These are phyloP conservation scores for Cyanocitta stelleri DNA, from an alignment of 2,113 vertebrate species.

Conservation along the genomic window DNA sequence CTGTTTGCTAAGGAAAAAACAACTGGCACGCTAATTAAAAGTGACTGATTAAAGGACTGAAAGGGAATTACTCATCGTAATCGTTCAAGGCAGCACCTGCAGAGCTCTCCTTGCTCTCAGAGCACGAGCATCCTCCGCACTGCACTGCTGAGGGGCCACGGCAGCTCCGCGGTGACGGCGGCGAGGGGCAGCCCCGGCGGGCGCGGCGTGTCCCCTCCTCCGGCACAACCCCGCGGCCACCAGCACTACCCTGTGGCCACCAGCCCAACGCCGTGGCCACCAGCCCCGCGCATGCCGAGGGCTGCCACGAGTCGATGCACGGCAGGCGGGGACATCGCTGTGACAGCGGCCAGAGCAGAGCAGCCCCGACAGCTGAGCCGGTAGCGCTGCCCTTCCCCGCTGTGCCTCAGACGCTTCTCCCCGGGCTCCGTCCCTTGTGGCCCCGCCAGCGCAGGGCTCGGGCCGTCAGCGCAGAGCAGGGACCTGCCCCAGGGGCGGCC, in stretches of 20 bases:
- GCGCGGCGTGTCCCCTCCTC: neutral
- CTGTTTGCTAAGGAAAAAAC: slow-evolving; percentile 31
- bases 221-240: neutral
- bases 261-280: neutral
- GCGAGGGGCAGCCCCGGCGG: neutral
- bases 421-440: neutral
- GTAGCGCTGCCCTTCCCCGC: rapidly evolving
- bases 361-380: neutral
- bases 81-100: slow-evolving; percentile 28
- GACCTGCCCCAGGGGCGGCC: neutral
- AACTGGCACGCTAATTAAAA: slow-evolving; percentile 38
- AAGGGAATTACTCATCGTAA: slow-evolving; percentile 39
- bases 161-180: neutral
- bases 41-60: slow-evolving; percentile 29
- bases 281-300: neutral
- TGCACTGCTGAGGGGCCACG: neutral
- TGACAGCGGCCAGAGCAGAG: neutral
- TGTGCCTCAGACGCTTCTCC: neutral
- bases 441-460: rapidly evolving
- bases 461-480: neutral
- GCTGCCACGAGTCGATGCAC: rapidly evolving
- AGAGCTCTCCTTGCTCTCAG: neutral
- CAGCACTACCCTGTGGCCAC: neutral
- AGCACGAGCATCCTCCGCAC: neutral
- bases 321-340: rapidly evolving